phyloP scores from a whole-genome alignment of 2,888 invertebrate species.

The Galerucella pusilla region DNA sequence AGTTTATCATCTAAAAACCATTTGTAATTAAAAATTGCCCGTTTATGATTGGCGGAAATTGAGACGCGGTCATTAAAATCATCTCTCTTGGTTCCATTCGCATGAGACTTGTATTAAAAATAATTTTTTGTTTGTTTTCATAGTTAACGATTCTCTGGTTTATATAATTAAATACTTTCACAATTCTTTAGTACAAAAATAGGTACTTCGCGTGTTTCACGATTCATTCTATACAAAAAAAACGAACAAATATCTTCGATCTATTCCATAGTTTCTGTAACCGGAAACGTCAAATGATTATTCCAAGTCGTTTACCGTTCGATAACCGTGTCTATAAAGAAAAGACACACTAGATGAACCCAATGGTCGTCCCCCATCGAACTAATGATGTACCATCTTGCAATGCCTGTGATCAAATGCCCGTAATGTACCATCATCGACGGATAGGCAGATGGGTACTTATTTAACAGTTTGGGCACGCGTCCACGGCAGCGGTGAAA shows the following conservation, averaged over 20 bases:
- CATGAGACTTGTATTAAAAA: too few species aligned
- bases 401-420: constrained; percentile 52
- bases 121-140: too few species aligned
- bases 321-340: constrained; percentile 32
- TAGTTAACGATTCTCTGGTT: too few species aligned
- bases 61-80: too few species aligned
- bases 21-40: too few species aligned
- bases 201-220: neutral
- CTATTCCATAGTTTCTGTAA: constrained; percentile 25
- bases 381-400: constrained; percentile 53
- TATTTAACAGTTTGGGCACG: constrained; percentile 49
- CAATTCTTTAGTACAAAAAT: too few species aligned
- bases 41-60: too few species aligned
- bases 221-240: neutral
- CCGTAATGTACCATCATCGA: constrained; percentile 48
- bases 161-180: too few species aligned
- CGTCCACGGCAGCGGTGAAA: constrained; percentile 53
- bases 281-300: constrained; percentile 35
- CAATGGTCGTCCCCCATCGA: constrained; percentile 28
- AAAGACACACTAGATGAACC: constrained; percentile 39
- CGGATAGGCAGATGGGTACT: constrained; percentile 24
- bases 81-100: too few species aligned
- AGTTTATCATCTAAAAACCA: too few species aligned
- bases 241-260: constrained; percentile 21
- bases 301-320: constrained; percentile 39